phyloP scores from a whole-genome alignment of 2,113 vertebrate genomes.

The Sapayoa aenigma region DNA sequence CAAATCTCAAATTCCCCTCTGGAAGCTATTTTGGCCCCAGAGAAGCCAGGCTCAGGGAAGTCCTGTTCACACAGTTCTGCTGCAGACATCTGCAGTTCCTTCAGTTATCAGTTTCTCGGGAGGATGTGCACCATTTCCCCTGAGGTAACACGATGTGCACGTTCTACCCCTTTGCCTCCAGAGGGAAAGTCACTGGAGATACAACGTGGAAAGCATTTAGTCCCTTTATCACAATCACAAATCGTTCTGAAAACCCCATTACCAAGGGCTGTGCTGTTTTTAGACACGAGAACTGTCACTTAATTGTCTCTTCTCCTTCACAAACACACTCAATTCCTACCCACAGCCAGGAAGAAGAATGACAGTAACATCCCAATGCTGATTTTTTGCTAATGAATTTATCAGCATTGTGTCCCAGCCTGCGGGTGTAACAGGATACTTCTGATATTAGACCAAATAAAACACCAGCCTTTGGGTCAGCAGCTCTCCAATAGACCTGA shows the following conservation, averaged over 20 bases:
- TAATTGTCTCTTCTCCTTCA: not conserved
- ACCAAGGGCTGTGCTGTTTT: not conserved
- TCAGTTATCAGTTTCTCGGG: not conserved
- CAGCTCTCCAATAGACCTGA: not conserved
- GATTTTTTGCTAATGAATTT: not conserved
- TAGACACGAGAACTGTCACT: not conserved
- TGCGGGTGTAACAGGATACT: not conserved
- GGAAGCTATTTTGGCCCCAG: not conserved
- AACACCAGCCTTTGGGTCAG: not conserved
- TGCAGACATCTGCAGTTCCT: not conserved
- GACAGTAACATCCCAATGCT: not conserved
- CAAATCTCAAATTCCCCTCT: not conserved
- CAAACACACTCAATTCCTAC: not conserved
- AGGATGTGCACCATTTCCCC: slow-evolving; percentile 14
- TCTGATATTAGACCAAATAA: not conserved
- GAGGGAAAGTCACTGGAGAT: not conserved
- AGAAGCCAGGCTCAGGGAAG: not conserved
- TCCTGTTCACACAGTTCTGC: not conserved
- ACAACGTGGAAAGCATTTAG: not conserved
- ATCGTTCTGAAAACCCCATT: not conserved
- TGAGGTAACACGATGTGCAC: not conserved
- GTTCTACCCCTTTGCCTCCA: not conserved
- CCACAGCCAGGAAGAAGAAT: not conserved
- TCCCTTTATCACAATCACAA: slow-evolving; percentile 1
- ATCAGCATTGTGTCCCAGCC: not conserved